Base-by-base conservation (phyloP, 2,113 vertebrate genomes). In the Alouatta palliata region DNA sequence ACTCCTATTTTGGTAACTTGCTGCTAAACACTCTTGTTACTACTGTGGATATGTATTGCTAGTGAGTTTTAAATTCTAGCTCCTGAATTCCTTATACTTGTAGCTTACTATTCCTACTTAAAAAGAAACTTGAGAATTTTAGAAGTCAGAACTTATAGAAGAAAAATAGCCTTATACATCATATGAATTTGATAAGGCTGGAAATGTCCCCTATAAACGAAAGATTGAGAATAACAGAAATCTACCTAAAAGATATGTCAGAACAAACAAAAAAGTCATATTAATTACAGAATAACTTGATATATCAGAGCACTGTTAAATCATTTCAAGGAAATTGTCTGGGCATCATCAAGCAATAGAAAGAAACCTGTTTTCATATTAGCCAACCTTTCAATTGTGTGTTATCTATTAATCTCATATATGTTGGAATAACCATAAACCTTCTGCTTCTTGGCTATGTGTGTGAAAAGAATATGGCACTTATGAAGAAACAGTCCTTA, bases 91-190 rank as follows among this genome's bases (percentile, higher is more conserved):
- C 56, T 73, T 81, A 7, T 80, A 35, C n/a, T 79, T 83, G 9
- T 21, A 94, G 25, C 45, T 92, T 47, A 43, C 37, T 87, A 27
- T 82, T 66, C 10, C 49, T 90, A n/a, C 77, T 95, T 79, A 95
- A 84, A 96, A 93, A 88, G 75, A 35, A 84, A 58, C 75, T 93
- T 80, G 82, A 91, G 81, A 47, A 45, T 83, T 96, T 96, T 87
- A 40, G 37, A 93, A 87, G 35, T n/a, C 27, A 75, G 12, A 43
- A 43, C 21, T 84, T 87, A 43, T 76, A 47, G 73, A 92, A 96
- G 49, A 75, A 91, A 76, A 66, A 23, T 8, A 68, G 75, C 89
- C 23, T 93, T 90, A 73, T 61, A 45, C 90, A 52, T 83, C 37
- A 84, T 75, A 47, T 87, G 77, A 40, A 90, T 90, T 92, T 90